phyloP scores from a whole-genome alignment of 1,140 invertebrate species.

The Popillia japonica region DNA sequence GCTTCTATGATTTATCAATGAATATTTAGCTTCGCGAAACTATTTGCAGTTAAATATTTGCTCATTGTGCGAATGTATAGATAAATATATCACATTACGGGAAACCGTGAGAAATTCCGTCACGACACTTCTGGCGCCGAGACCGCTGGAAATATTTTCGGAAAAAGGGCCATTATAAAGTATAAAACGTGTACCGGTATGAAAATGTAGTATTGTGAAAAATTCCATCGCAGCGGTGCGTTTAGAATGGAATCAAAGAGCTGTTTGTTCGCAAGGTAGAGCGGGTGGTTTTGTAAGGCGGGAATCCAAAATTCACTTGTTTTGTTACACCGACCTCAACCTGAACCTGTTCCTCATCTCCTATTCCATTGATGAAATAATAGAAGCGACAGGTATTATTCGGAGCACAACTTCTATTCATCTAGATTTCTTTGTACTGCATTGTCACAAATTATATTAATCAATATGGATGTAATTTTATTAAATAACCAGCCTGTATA shows the following conservation, averaged over 20 bases:
- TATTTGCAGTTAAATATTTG: slow-evolving; percentile 9
- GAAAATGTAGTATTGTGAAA: slow-evolving; percentile 4
- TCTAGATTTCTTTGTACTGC: too few relatives aligned
- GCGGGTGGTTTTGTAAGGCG: slow-evolving; percentile 18
- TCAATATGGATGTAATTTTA: too few relatives aligned
- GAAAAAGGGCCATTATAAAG: too few relatives aligned
- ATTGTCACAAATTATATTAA: too few relatives aligned
- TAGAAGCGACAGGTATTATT: slow-evolving; percentile 25
- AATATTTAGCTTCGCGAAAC: too few relatives aligned
- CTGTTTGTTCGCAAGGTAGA: not conserved
- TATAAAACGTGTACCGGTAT: not conserved
- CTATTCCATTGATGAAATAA: not conserved
- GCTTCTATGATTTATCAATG: too few relatives aligned
- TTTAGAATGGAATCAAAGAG: slow-evolving; percentile 12
- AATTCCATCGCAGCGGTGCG: slow-evolving; percentile 9
- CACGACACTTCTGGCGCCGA: not conserved
- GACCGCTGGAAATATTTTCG: not conserved
- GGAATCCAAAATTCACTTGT: slow-evolving; percentile 34
- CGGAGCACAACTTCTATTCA: too few relatives aligned
- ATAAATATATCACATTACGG: not conserved
- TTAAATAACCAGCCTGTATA: too few relatives aligned
- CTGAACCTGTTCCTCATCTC: slow-evolving; percentile 24
- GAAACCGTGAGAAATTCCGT: not conserved
- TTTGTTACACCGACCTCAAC: not conserved
- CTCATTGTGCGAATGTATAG: not conserved